A percentile compares a stretch with the other conserved stretches of the same genome.
Conservation (phyloP, 1,140 invertebrate genomes). For the Nomia melanderi region DNA sequence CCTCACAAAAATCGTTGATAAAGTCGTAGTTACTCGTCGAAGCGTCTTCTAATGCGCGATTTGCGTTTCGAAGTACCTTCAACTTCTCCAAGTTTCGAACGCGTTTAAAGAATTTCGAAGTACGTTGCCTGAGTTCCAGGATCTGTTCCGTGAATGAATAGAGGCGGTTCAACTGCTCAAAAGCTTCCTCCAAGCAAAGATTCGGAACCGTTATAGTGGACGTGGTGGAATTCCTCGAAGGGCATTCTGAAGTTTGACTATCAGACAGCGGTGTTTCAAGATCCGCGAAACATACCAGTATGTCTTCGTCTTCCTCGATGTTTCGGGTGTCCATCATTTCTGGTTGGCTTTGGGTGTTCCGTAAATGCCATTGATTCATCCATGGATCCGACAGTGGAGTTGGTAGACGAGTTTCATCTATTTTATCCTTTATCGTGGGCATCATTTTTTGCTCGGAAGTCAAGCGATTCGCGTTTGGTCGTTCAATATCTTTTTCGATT, state of each 20-base stretch:
- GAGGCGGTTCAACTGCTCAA: conserved; percentile 89
- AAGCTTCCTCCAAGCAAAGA: conserved; percentile 81
- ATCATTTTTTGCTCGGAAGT: conserved; percentile 21
- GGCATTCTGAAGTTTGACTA: conserved; percentile 41
- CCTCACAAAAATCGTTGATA: conserved; percentile 46
- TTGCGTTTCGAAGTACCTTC: conserved; percentile 80
- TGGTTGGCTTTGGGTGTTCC: background rate
- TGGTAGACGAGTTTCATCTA: conserved; percentile 62
- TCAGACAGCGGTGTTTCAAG: conserved; percentile 39
- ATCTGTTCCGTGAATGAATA: conserved; percentile 88
- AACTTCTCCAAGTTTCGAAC: conserved; percentile 88
- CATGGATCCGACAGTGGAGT: conserved; percentile 67
- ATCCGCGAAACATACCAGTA: conserved; percentile 47
- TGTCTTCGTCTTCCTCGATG: conserved; percentile 56
- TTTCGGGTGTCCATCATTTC: background rate
- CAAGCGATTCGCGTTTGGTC: background rate
- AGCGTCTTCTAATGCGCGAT: conserved; percentile 48
- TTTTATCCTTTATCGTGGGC: conserved; percentile 30
- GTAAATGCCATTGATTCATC: background rate
- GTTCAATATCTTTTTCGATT: conserved; percentile 32
- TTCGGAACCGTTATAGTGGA: conserved; percentile 59
- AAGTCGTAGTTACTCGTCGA: conserved; percentile 38
- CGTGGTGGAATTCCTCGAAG: conserved; percentile 47
- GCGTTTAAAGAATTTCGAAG: conserved; percentile 84
- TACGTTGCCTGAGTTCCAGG: conserved; percentile 86